Evolutionary conservation across 1,140 invertebrate genomes (phyloP), one percentile per base, ranked within the genome.

Genomic region (Hyposmocoma kahamanoa): DNA sequence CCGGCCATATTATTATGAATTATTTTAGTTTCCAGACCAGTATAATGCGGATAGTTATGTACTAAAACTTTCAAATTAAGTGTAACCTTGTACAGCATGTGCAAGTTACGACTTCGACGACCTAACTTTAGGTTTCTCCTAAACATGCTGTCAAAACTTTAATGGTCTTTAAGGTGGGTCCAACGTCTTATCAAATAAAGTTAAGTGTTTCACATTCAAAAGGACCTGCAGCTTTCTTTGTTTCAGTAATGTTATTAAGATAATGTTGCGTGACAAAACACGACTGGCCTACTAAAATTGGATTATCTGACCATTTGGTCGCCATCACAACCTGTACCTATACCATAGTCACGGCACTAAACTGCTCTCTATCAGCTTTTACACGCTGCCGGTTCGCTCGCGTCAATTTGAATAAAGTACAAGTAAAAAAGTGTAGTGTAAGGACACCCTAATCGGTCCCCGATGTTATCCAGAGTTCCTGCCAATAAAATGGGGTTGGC

Each of bases 221-320:
- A n/a, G n/a, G n/a, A n/a, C n/a, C n/a, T n/a, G n/a, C n/a, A n/a
- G n/a, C n/a, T n/a, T n/a, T n/a, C n/a, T n/a, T n/a, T n/a, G n/a
- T 47, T 54, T 52, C 36, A 51, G 47, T 34, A 56, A 65, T 60
- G 55, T 61, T 65, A 65, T 65, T 52, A 36, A 38, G 45, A 46
- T 42, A 48, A 44, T 65, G 66, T 72, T 67, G 68, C 72, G 72
- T 74, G 72, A 74, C 72, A 67, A 66, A 65, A 67, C 61, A 63
- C 63, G 41, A 62, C 62, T 60, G 43, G 22, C 34, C 39, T 36
- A 36, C 4, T 26, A 38, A 39, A 62, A 70, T 70, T 62, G 53
- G 64, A 70, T 69, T 63, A 66, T 67, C 53, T 61, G 36, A 49
- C 53, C 56, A 57, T 67, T 69, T 57, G 47, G 58, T 32, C 46